phyloP scores from a whole-genome alignment of 2,888 invertebrate genomes.

The Leptura quadrifasciata region DNA sequence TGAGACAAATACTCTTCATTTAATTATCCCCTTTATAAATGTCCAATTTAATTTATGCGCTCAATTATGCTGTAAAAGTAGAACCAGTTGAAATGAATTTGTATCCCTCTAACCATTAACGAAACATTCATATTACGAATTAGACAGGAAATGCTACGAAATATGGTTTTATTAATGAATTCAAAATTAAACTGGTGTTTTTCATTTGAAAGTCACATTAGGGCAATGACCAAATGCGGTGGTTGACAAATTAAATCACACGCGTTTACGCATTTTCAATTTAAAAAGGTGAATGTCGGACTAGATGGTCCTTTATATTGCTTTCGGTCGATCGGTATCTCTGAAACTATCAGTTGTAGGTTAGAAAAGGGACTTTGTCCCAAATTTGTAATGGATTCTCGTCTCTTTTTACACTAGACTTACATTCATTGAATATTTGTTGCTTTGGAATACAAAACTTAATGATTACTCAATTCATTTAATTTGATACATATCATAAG shows the following conservation, averaged over 20 bases:
- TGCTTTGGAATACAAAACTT: not conserved
- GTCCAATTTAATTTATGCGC: constrained; percentile 7
- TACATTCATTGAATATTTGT: constrained; percentile 20
- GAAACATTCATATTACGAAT: constrained; percentile 15
- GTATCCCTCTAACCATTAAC: not conserved
- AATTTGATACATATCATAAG: not conserved
- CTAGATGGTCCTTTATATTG: constrained; percentile 20
- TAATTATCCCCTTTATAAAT: constrained; percentile 3
- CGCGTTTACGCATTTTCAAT: constrained; percentile 24
- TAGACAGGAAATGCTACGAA: not conserved
- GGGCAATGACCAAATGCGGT: constrained; percentile 17
- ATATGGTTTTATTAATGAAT: constrained; percentile 16
- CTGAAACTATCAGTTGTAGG: constrained; percentile 14
- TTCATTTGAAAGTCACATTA: constrained; percentile 11
- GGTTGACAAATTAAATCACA: constrained; percentile 23
- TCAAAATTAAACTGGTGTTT: constrained; percentile 14
- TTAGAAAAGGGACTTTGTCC: constrained; percentile 6
- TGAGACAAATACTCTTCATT: not conserved
- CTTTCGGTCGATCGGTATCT: constrained; percentile 21
- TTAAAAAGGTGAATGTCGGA: constrained; percentile 21
- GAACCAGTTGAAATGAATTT: not conserved
- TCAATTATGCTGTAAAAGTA: constrained; percentile 7
- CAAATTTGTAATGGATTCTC: constrained; percentile 13
- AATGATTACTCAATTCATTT: constrained; percentile 2
- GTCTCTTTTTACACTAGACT: not conserved